phyloP scores from a whole-genome alignment of 1,140 invertebrate species.

The Penaeus indicus region DNA sequence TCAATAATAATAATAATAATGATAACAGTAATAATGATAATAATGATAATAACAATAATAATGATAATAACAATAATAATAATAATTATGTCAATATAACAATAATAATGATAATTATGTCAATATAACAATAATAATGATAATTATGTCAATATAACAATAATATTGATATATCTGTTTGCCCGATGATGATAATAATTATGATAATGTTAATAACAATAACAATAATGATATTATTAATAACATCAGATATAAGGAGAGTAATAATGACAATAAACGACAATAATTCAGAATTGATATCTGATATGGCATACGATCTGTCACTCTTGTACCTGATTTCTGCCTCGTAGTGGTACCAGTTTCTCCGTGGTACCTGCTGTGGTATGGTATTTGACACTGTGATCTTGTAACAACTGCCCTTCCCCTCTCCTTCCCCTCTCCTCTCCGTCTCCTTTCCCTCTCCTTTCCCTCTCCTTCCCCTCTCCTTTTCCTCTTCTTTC shows the following conservation, averaged over 20 bases:
- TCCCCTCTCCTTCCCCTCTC: no score
- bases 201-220: neutral
- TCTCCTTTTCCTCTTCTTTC: no score
- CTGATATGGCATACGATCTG: neutral
- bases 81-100: no score
- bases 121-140: neutral
- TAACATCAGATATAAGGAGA: neutral
- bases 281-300: neutral
- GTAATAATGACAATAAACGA: neutral
- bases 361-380: no score
- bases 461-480: no score
- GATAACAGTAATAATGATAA: neutral
- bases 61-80: constrained; percentile 5
- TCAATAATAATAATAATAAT: neutral
- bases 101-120: neutral
- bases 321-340: no score
- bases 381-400: no score
- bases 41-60: neutral
- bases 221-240: neutral
- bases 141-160: neutral
- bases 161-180: no score
- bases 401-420: no score
- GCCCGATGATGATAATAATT: neutral
- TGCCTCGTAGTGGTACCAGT: no score
- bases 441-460: no score